Base-by-base conservation (phyloP, 2,797 vertebrate species). In the Ceryle rudis region DNA sequence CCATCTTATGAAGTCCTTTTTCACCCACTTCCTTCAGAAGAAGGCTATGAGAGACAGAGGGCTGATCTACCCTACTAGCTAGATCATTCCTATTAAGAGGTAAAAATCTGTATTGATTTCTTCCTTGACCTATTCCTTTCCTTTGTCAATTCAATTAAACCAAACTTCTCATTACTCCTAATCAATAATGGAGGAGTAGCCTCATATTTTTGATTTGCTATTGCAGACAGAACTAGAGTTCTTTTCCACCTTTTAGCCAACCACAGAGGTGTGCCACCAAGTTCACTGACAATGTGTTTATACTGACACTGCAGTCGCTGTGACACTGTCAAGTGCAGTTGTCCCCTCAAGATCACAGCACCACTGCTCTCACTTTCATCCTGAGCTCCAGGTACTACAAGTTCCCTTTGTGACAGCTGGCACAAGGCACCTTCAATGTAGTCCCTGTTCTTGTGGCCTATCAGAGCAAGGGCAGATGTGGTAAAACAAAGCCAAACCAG, bases 251-350 rank as follows among this genome's bases (percentile, higher is more conserved):
- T 79, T 89, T 42, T 19, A 69, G 25, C 52, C 62, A 65, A 0
- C 13, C 44, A 19, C 35, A 60, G 49, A 78, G 26, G 1, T 35
- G 25, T 89, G 65, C 6, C 7, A n/a, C 35, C 23, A 66, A 35
- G 17, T 52, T 61, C 49, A 18, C 21, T 55, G 61, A n/a, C 67
- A 69, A 25, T 13, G 21, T 23, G 14, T 15, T 83, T 60, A 4
- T 26, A 23, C 4, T 13, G 42, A 26, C 41, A 14, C 28, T 81
- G 23, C 55, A 28, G 46, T 39, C 9, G 14, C n/a, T 23, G 33
- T 49, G 61, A 17, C 1, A 0, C 9, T 33, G 19, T 47, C 66
- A 11, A 31, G 9, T 5, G 9, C 15, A 77, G 28, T 26, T 2
- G 2, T 37, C 2, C 3, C 31, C 37, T 42, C 0, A 2, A 44